These are phyloP conservation scores for Cryptotermes secundus DNA, from an alignment of 1,140 invertebrate species.

Conservation along the genomic window DNA sequence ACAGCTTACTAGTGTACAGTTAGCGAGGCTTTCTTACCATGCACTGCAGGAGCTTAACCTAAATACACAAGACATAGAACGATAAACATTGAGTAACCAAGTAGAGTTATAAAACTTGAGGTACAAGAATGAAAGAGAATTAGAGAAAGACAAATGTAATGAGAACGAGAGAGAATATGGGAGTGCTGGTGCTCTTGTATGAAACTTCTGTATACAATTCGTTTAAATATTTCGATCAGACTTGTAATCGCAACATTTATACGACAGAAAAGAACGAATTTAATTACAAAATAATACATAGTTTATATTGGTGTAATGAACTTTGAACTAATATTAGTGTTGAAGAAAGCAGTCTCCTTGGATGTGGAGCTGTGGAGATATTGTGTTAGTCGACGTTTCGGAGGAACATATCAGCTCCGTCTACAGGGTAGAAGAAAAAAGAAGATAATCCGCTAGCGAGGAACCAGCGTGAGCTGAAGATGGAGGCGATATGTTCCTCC, in stretches of 20 bases:
- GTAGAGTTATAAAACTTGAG: neutral
- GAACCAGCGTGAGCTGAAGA: too few species aligned
- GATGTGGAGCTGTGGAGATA: too few species aligned
- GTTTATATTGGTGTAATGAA: neutral
- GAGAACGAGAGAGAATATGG: neutral
- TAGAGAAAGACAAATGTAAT: neutral
- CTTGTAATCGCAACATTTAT: neutral
- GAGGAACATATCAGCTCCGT: too few species aligned
- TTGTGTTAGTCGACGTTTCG: too few species aligned
- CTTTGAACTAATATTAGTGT: neutral
- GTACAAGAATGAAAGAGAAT: neutral
- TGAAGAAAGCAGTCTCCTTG: too few species aligned
- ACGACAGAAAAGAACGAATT: neutral
- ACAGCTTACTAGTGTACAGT: neutral
- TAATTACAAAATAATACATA: neutral
- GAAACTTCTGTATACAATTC: neutral
- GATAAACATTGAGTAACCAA: conserved; percentile 17
- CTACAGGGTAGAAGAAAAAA: too few species aligned
- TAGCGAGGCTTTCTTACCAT: neutral
- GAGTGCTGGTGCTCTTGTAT: neutral
- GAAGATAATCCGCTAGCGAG: too few species aligned
- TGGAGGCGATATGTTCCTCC: too few species aligned
- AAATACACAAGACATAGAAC: neutral
- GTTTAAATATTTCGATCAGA: neutral
- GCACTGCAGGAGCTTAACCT: neutral